phyloP scores from a whole-genome alignment of 1,140 invertebrate species.

The Psilanteris sp. region DNA sequence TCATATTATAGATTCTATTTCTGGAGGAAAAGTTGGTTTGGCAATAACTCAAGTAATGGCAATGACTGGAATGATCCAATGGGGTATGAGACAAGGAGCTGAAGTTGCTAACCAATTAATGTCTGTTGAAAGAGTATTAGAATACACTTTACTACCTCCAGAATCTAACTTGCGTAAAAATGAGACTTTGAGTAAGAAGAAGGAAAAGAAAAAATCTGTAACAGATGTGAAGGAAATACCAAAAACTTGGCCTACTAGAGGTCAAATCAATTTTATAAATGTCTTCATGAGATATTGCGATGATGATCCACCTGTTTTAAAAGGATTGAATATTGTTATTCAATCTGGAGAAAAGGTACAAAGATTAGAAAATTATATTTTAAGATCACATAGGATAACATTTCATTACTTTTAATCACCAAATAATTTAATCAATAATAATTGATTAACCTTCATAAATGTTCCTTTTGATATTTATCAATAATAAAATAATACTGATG shows the following conservation, averaged over 20 bases:
- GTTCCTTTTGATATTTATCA: no score
- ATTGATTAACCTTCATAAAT: no score
- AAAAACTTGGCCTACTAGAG: conserved; percentile 86
- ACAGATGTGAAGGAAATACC: conserved; percentile 67
- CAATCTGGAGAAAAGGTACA: conserved; percentile 77
- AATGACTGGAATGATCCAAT: conserved; percentile 85
- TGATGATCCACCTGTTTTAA: conserved; percentile 81
- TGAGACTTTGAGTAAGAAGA: conserved; percentile 76
- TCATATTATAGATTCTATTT: conserved; percentile 62
- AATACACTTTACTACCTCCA: conserved; percentile 84
- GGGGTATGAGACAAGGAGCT: conserved; percentile 86
- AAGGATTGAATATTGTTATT: conserved; percentile 80
- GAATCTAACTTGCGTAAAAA: conserved; percentile 80
- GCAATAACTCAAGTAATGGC: conserved; percentile 81
- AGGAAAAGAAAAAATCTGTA: conserved; percentile 35
- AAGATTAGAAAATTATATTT: no score
- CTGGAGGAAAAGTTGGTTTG: conserved; percentile 82
- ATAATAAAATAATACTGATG: no score
- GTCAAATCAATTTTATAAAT: conserved; percentile 82
- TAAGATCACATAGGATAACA: no score
- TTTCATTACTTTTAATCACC: no score
- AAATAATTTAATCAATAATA: no score
- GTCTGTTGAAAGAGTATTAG: conserved; percentile 88
- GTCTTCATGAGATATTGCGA: conserved; percentile 81
- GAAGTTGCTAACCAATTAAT: conserved; percentile 91